Evolutionary conservation across 30 jellyfish, hydroid and myxozoan genomes (phyloP), one percentile per base, ranked within the genome.

Genomic region (Chironex yamaguchii): DNA sequence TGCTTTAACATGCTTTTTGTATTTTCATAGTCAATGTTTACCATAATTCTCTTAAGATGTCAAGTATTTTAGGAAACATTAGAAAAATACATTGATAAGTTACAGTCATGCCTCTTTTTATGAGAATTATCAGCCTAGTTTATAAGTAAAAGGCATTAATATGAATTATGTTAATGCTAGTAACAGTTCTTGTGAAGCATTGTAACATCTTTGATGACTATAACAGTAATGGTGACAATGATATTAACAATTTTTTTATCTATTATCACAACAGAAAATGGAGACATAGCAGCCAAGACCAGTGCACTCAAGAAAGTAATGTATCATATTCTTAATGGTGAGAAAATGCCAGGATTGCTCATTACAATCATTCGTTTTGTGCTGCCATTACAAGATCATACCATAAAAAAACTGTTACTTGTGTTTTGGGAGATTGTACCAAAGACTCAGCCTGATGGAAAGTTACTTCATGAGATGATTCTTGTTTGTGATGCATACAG

Each of bases 401-500:
- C 86, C 6, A 87, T 96, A 58, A 96, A 96, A 86, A 96, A 96
- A 80, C 75, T 96, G 71, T 81, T 96, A 50, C 82, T 90, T 52
- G 87, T 96, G 2, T 96, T 96, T 82, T 96, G 99, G 99, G 99
- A 96, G 62, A 91, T 96, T 29, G 97, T 96, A 22, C 99, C 99
- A 36, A 96, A 96, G 81, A 90, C 98, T 1, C 92, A 90, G 36
- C 85, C 78, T 1, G 99, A 96, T 86, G 99, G 99, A 31, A 96
- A 96, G 36, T 93, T 96, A 9, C 86, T 96, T 23, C 99, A 96
- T 71, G 99, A 96, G 62, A 96, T 96, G 99, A 96, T 96, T 42
- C 96, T 96, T 28, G 99, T 96, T 30, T 96, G 99, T 87, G 99
- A 96, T 80, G 99, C 99, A 21, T 96, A 96, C 93, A 77, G 99